Evolutionary conservation across 92 coral and sea anemone species (phyloP).

Genomic region (Epizoanthus illoricatus): DNA sequence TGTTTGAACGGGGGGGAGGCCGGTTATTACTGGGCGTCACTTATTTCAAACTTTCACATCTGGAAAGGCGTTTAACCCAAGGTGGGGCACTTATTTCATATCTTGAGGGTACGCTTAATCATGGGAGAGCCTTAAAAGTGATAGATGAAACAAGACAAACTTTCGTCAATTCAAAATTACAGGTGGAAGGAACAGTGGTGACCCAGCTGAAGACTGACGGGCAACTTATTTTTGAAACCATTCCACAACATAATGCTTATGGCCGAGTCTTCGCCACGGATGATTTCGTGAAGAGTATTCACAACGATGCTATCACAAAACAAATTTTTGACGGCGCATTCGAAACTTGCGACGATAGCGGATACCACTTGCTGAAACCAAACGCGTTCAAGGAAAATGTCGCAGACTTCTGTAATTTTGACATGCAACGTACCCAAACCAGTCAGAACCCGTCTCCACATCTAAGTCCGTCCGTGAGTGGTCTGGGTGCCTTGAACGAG

Average conservation of each 20-base stretch:
- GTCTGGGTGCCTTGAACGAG: conserved; percentile 49
- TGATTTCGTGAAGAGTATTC: neutral
- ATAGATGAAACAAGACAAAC: too few relatives aligned
- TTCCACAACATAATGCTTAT: conserved; percentile 14
- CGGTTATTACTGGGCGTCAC: too few relatives aligned
- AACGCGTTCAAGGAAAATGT: conserved; percentile 47
- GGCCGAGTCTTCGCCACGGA: conserved; percentile 25
- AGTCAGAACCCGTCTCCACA: conserved; percentile 13
- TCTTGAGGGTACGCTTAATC: too few relatives aligned
- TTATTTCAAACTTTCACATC: too few relatives aligned
- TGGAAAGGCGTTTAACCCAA: too few relatives aligned
- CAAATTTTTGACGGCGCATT: conserved; percentile 39
- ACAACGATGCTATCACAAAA: neutral
- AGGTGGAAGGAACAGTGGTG: conserved; percentile 30
- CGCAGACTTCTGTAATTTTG: conserved; percentile 37
- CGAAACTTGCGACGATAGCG: conserved; percentile 1
- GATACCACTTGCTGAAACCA: conserved; percentile 32
- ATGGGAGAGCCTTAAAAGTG: too few relatives aligned
- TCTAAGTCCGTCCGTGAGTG: conserved; percentile 47
- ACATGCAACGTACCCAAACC: conserved; percentile 39
- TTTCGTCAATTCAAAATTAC: neutral
- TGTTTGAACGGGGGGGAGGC: too few relatives aligned
- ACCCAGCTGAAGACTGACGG: neutral
- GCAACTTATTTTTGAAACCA: conserved; percentile 3
- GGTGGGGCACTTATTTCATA: too few relatives aligned